Base-by-base conservation (phyloP, 2,797 vertebrate genomes). In the Pangasius larnaudii region DNA sequence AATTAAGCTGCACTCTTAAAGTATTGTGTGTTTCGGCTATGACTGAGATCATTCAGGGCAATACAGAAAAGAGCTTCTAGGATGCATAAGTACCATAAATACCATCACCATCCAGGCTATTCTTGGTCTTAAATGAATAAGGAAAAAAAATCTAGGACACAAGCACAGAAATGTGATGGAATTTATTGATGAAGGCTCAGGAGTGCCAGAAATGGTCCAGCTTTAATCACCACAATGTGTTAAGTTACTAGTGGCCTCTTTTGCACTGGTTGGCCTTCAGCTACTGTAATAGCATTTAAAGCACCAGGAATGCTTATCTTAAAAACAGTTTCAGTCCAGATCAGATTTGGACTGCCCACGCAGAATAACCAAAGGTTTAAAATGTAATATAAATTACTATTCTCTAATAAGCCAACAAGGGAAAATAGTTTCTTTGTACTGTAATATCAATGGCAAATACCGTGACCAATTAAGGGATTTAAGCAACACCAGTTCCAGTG, bases 391-490 rank as follows among this genome's bases (percentile, higher is more conserved):
- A 8, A 53, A 39, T 85, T 58, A 67, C 33, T 86, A 42, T 77
- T 86, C 63, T 36, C 69, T 88, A 85, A 88, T 88, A 82, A 86
- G 88, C 56, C 39, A 1, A 58, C 58, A n/a, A 75, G 79, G 79
- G 78, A 80, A 75, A 61, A 88, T 33, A 9, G 63, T 30, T 79
- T 49, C 59, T 46, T 59, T 86, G 58, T 56, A 10, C 42, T 42
- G 18, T 74, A 82, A 85, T 79, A 79, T 75, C 19, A 59, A 3
- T 67, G 24, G 46, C 79, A 77, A 89, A 58, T 61, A 33, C 78
- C 5, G 24, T 83, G 78, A 56, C 67, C 51, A 86, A 72, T 77
- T 83, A 75, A 77, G 79, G 78, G 58, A 42, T 86, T 89, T 81
- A 58, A 65, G 69, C 67, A 75, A 59, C 11, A 65, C 56, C 36